A percentile compares a stretch with the other conserved stretches of the same genome.
Evolutionary conservation across 2,797 vertebrate species (phyloP).

Genomic region (Pyrocephalus nanus): DNA sequence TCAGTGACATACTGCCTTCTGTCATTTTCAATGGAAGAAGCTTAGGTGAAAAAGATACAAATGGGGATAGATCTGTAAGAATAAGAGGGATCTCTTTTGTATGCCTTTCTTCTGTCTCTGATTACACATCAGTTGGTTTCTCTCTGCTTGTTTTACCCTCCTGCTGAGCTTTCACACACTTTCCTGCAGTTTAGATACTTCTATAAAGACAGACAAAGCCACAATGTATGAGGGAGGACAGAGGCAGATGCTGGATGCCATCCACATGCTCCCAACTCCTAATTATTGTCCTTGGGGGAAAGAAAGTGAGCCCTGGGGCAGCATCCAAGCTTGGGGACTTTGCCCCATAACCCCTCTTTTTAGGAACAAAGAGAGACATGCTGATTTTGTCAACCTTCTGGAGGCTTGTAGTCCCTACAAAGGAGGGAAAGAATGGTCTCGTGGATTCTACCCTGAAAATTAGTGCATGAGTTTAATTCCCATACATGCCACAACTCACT

Average conservation of each 20-base stretch:
- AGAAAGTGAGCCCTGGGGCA: not conserved
- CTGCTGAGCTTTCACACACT: not conserved
- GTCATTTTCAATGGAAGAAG: not conserved
- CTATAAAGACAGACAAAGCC: not conserved
- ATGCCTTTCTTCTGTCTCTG: not conserved
- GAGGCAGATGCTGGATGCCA: not conserved
- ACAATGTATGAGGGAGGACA: not conserved
- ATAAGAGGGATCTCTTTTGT: not conserved
- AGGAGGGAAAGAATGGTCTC: not conserved
- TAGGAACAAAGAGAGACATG: not conserved
- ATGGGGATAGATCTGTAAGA: not conserved
- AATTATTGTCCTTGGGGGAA: not conserved
- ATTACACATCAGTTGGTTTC: not conserved
- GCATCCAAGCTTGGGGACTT: not conserved
- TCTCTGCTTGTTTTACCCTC: not conserved
- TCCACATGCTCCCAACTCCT: not conserved
- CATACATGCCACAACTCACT: not conserved
- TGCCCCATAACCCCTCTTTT: too few species aligned
- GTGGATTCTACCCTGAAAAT: not conserved
- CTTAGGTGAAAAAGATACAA: constrained; percentile 5
- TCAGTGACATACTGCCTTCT: not conserved
- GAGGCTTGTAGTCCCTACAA: not conserved
- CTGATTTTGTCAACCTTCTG: not conserved
- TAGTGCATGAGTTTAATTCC: not conserved
- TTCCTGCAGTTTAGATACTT: not conserved